Evolutionary conservation across 30 jellyfish, hydroid and myxozoan genomes (phyloP), one percentile per base, ranked within the genome.

Genomic region (Cassiopea xamachana): DNA sequence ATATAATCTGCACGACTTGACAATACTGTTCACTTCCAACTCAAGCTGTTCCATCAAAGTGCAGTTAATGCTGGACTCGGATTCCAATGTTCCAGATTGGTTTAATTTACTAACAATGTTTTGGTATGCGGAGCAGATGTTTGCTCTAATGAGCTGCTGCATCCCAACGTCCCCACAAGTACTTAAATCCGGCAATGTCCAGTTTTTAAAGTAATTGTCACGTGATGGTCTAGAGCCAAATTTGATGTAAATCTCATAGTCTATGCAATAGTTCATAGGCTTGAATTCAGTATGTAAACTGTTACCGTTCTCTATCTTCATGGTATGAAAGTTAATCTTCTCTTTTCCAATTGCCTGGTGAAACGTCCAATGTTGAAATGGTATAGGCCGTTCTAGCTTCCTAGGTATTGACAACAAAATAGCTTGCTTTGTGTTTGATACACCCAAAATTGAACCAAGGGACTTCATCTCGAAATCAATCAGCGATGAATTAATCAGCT

Each of bases 111-210:
- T 45, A 73, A 77, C 87, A 73, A 86, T 15, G 9, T 86, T 74
- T 61, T 86, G 87, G 60, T 86, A 86, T 19, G 67, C 60, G 3
- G 83, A 73, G 60, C 93, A 86, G 1, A 84, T 84, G 64, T 72
- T 84, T 15, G 86, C 84, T 55, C 92, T 84, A 2, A 84, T 84
- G 49, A 43, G 55, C 17, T 86, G 82, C 60, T 86, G 87, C 77
- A 86, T 17, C 70, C 70, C 61, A 48, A 47, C 10, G 61, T 19
- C 47, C 16, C 68, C 69, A 71, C 97, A 91, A 10, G 91, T 16
- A 10, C 93, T 61, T 60, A 75, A 46, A 60, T 83, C 91, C 5
- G 97, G 97, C 43, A 91, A 60, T 16, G 90, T 75, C 97, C 97
- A 91, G 4, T 50, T 83, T 2, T 73, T 46, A 49, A 19, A 68